phyloP scores from a whole-genome alignment of 2,797 vertebrate genomes.

The Sebastolobus alascanus region DNA sequence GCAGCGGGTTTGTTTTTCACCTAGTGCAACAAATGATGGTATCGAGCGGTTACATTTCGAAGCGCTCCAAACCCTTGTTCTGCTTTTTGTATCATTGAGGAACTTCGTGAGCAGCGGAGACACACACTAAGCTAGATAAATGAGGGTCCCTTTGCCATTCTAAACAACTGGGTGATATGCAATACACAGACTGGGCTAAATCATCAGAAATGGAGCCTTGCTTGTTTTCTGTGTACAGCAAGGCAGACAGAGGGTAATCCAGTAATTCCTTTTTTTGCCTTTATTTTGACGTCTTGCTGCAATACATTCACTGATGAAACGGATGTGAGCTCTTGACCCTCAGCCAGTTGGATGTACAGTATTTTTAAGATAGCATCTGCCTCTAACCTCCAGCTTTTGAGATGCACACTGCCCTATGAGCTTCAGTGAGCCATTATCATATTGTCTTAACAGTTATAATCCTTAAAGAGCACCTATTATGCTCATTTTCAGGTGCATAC shows the following conservation, averaged over 20 bases:
- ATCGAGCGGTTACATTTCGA: conserved; percentile 1
- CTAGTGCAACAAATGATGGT: conserved; percentile 1
- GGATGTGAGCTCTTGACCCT: conserved; percentile 2
- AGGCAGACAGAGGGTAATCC: conserved; percentile 3
- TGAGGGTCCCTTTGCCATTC: conserved; percentile 24
- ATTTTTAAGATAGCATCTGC: neutral
- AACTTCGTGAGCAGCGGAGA: conserved; percentile 2
- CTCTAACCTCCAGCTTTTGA: neutral
- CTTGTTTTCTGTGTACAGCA: conserved; percentile 22
- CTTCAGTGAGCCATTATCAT: neutral
- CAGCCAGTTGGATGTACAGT: neutral
- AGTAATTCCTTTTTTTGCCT: neutral
- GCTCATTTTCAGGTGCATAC: too few relatives aligned
- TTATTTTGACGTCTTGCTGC: neutral
- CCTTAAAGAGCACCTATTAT: too few relatives aligned
- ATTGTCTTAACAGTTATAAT: neutral
- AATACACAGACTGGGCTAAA: conserved; percentile 18
- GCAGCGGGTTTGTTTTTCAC: conserved; percentile 4
- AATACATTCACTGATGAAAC: neutral
- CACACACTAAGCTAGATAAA: conserved; percentile 40
- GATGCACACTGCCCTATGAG: neutral
- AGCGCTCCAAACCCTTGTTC: neutral
- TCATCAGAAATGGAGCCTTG: conserved; percentile 22
- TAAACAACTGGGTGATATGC: conserved; percentile 36
- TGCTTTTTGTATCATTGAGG: conserved; percentile 9